These are phyloP conservation scores for Trichonephila clavipes DNA, from an alignment of 1,140 invertebrate genomes.

Conservation along the genomic window DNA sequence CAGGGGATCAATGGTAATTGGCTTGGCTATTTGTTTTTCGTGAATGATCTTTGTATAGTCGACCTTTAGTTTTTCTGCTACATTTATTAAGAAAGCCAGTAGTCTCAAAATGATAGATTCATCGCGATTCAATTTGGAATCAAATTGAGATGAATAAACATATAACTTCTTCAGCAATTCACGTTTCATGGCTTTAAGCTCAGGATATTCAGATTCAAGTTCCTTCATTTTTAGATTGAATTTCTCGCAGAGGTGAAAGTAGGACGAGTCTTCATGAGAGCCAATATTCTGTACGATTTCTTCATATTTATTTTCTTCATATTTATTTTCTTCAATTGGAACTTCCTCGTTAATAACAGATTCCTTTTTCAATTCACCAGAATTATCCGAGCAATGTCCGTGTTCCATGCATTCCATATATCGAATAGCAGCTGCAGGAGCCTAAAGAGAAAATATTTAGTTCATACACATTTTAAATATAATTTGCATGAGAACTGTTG, in stretches of 20 bases:
- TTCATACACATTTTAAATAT: too few species aligned
- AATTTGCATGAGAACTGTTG: too few species aligned
- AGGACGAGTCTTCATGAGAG: background rate
- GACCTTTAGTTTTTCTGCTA: background rate
- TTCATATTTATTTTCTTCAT: too few species aligned
- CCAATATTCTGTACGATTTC: background rate
- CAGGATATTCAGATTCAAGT: constrained; percentile 12
- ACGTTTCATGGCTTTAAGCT: background rate
- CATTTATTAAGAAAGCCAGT: background rate
- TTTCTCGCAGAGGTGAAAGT: background rate
- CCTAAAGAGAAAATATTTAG: too few species aligned
- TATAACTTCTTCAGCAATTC: background rate
- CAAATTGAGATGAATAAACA: background rate
- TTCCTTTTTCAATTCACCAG: background rate
- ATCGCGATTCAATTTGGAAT: background rate
- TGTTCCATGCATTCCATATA: background rate
- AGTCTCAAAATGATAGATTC: background rate
- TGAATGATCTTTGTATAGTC: background rate
- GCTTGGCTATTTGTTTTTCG: background rate
- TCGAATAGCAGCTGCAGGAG: background rate
- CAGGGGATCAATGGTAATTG: background rate
- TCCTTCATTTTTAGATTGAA: background rate
- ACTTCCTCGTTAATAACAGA: background rate
- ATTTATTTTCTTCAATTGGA: too few species aligned
- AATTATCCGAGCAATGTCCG: background rate